These are phyloP conservation scores for Clarias magur DNA, from an alignment of 2,113 vertebrate species.

Conservation along the genomic window DNA sequence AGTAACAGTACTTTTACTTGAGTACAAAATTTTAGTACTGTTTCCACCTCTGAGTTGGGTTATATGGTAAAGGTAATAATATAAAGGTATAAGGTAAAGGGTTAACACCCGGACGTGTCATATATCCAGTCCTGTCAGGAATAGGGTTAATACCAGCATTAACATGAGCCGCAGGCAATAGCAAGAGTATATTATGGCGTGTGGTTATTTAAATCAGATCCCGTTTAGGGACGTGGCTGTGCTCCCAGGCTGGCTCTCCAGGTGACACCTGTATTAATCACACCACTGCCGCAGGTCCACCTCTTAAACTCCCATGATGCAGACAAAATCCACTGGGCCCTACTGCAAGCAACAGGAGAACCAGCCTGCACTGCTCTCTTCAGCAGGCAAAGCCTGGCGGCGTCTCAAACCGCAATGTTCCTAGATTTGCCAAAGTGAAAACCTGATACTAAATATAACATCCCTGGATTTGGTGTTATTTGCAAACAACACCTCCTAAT, in stretches of 20 bases:
- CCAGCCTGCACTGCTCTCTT: neutral
- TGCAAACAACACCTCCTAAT: slow-evolving; percentile 7
- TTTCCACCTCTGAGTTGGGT: no score
- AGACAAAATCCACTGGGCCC: slow-evolving; percentile 20
- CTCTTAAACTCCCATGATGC: slow-evolving; percentile 42
- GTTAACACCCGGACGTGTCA: slow-evolving; percentile 24
- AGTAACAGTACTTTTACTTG: no score
- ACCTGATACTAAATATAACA: slow-evolving; percentile 29
- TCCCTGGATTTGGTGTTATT: neutral
- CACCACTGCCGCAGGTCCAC: slow-evolving; percentile 14
- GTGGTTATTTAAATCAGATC: slow-evolving; percentile 50
- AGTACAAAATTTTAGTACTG: no score
- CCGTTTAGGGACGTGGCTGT: slow-evolving; percentile 33
- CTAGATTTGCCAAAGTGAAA: slow-evolving; percentile 4
- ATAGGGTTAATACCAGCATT: slow-evolving; percentile 50
- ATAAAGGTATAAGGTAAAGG: neutral
- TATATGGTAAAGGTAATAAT: no score
- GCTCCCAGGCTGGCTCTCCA: slow-evolving; percentile 16
- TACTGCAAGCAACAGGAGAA: slow-evolving; percentile 19
- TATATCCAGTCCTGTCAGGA: slow-evolving; percentile 29
- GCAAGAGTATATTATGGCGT: slow-evolving; percentile 34
- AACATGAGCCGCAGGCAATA: slow-evolving; percentile 35
- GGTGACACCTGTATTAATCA: slow-evolving; percentile 56
- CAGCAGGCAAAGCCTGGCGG: slow-evolving; percentile 5
- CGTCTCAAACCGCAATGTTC: slow-evolving; percentile 26